These are phyloP conservation scores for Syndactyla subalaris DNA, from an alignment of 2,797 vertebrate species.

Conservation along the genomic window DNA sequence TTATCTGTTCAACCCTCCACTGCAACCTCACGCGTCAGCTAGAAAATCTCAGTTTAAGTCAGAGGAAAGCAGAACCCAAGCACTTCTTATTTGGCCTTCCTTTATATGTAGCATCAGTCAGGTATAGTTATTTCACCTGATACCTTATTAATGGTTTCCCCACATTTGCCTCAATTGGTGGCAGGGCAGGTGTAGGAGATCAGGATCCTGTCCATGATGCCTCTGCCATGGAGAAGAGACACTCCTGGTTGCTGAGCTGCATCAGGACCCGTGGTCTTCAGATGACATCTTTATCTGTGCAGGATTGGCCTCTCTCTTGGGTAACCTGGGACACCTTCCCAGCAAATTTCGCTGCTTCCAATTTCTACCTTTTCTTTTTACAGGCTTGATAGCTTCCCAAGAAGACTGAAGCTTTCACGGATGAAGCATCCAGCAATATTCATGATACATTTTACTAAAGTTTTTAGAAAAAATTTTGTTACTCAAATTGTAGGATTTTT, in stretches of 20 bases:
- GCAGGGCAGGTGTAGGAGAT: not conserved
- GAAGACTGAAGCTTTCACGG: not conserved
- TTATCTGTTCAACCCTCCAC: conserved; percentile 7
- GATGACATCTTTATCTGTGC: not conserved
- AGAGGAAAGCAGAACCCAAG: not conserved
- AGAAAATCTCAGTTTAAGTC: not conserved
- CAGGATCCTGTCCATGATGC: not conserved
- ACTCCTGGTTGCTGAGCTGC: not conserved
- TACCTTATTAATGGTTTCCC: not conserved
- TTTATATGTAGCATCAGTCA: not conserved
- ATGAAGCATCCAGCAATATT: not conserved
- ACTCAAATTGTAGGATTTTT: not conserved
- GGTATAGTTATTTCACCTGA: not conserved
- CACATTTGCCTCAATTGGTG: not conserved
- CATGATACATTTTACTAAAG: not conserved
- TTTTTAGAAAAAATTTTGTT: not conserved
- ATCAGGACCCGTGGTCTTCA: not conserved
- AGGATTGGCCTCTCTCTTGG: not conserved
- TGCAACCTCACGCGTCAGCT: not conserved
- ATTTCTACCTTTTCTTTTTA: not conserved
- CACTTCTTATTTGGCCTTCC: not conserved
- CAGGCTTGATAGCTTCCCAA: not conserved
- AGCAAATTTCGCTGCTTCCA: not conserved
- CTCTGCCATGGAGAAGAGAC: not conserved
- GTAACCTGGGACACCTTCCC: not conserved